Evolutionary conservation across 2,797 vertebrate genomes (phyloP).

Genomic region (Takifugu ocellatus): DNA sequence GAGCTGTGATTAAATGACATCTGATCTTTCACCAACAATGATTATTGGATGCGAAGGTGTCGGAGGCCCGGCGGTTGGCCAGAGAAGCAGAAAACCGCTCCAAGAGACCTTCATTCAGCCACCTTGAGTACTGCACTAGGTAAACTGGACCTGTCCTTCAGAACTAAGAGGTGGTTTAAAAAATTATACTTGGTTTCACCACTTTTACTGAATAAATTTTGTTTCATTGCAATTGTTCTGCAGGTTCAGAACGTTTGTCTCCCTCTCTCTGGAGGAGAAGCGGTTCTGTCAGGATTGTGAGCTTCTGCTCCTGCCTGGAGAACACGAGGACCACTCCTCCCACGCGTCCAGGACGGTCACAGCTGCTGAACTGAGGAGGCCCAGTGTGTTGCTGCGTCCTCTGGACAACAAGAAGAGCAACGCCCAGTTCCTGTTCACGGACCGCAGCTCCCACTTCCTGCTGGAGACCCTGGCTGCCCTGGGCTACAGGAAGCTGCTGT

Average conservation of each 20-base stretch:
- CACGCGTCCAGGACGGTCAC: constrained; percentile 73
- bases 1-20: neutral
- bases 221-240: constrained; percentile 10
- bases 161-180: no score
- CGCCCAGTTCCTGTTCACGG: constrained; percentile 92
- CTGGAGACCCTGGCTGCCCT: constrained; percentile 76
- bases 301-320: constrained; percentile 77
- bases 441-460: constrained; percentile 86
- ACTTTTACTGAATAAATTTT: no score
- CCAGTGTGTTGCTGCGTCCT: constrained; percentile 83
- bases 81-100: constrained; percentile 80
- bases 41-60: constrained; percentile 74
- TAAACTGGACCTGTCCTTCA: constrained; percentile 38
- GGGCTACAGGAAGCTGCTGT: constrained; percentile 86
- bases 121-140: constrained; percentile 79
- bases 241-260: constrained; percentile 81
- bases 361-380: constrained; percentile 73
- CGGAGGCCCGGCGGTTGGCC: constrained; percentile 77
- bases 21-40: neutral
- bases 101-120: constrained; percentile 75
- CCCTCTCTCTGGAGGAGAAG: constrained; percentile 73
- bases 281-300: constrained; percentile 89
- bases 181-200: no score
- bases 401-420: constrained; percentile 94
- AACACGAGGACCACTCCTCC: constrained; percentile 68